A percentile compares a stretch with the other conserved stretches of the same genome.
Conservation (phyloP, 2,113 vertebrate species). For the Phrynocephalus versicolor region DNA sequence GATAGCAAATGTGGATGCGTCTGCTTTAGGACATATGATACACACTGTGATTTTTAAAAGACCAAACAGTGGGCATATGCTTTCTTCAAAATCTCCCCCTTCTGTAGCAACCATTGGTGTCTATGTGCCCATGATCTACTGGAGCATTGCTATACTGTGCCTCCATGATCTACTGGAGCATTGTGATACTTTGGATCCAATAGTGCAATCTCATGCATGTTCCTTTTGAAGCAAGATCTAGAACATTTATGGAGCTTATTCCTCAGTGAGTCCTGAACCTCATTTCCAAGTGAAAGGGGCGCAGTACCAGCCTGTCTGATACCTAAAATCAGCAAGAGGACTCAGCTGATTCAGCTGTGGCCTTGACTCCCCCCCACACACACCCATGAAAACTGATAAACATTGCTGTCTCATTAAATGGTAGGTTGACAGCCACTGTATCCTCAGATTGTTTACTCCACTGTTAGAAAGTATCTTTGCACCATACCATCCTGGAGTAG, state of each 20-base stretch:
- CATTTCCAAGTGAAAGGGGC: neutral
- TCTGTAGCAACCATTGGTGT: neutral
- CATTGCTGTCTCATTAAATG: neutral
- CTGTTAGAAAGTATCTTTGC: neutral
- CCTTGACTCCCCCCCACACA: no score
- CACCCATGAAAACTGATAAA: neutral
- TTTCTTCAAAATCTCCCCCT: neutral
- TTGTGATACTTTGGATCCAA: no score
- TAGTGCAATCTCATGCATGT: neutral
- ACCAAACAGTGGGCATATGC: neutral
- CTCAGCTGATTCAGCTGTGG: neutral
- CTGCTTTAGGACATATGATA: neutral
- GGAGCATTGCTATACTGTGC: neutral
- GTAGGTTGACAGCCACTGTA: neutral
- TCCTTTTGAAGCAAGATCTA: neutral
- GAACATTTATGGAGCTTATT: neutral
- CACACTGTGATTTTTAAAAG: neutral
- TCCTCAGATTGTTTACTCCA: neutral
- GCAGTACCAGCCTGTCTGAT: neutral
- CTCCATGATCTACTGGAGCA: no score
- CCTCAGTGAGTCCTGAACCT: neutral
- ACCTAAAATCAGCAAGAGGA: neutral
- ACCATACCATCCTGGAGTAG: constrained; percentile 11
- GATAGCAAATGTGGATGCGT: neutral
- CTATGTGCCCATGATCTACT: neutral